phyloP scores from a whole-genome alignment of 2,797 vertebrate species.

The Pseudopleuronectes americanus region DNA sequence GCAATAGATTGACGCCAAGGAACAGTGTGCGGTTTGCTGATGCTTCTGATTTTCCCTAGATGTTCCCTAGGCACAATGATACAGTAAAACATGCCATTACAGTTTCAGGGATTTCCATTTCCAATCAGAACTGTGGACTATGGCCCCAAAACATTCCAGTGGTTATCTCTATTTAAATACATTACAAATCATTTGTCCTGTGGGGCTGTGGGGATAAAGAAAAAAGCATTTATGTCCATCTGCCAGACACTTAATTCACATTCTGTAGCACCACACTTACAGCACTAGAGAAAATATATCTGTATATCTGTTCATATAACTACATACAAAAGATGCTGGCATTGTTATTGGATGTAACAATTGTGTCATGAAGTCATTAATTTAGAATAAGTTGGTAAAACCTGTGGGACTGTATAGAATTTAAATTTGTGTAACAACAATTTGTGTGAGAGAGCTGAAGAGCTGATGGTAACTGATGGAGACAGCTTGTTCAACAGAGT shows the following conservation, averaged over 20 bases:
- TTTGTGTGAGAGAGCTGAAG: no score
- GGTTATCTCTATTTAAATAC: constrained; percentile 37
- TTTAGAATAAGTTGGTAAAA: no score
- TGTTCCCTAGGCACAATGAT: constrained; percentile 45
- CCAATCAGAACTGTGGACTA: constrained; percentile 14
- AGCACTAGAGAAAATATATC: no score
- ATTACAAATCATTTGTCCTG: constrained; percentile 32
- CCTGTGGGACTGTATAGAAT: no score
- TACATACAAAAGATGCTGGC: no score
- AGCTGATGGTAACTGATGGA: no score
- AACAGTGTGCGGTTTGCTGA: constrained; percentile 47
- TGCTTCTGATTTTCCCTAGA: constrained; percentile 69
- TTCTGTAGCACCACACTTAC: neutral
- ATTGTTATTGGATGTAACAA: no score
- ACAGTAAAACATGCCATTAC: constrained; percentile 31
- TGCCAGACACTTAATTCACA: neutral
- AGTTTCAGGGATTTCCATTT: constrained; percentile 39
- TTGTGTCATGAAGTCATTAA: no score
- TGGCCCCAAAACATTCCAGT: constrained; percentile 17
- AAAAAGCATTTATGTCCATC: neutral
- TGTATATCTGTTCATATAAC: no score
- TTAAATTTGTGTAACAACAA: no score
- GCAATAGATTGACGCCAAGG: constrained; percentile 40
- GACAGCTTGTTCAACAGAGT: no score
- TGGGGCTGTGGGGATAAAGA: constrained; percentile 12